A percentile compares a stretch with the other conserved stretches of the same genome.
Evolutionary conservation across 2,888 invertebrate genomes (phyloP).

Genomic region (Polia nebulosa): DNA sequence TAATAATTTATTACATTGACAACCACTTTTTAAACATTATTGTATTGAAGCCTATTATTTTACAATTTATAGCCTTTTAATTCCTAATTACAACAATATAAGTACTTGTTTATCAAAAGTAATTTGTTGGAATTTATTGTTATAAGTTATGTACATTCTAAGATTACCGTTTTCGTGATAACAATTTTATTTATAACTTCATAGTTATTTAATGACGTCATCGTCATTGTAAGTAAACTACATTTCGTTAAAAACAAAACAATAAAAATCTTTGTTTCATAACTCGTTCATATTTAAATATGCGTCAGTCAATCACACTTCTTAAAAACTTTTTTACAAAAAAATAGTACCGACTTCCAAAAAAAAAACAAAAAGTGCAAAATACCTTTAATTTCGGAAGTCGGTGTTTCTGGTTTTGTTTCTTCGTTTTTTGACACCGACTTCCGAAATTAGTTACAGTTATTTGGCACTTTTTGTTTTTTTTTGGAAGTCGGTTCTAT

Average conservation of each 20-base stretch:
- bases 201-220: too few species aligned
- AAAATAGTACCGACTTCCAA: too few species aligned
- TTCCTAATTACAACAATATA: neutral
- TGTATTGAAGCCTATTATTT: too few species aligned
- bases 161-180: slow-evolving; percentile 35
- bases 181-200: slow-evolving; percentile 36
- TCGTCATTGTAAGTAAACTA: too few species aligned
- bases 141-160: slow-evolving; percentile 2
- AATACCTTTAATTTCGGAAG: too few species aligned
- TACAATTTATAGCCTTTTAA: slow-evolving; percentile 3
- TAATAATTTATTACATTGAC: slow-evolving; percentile 32
- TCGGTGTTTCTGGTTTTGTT: too few species aligned
- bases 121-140: slow-evolving; percentile 42
- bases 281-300: neutral
- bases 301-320: slow-evolving; percentile 1
- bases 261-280: slow-evolving; percentile 12
- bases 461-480: too few species aligned
- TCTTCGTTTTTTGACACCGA: too few species aligned
- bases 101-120: slow-evolving; percentile 25
- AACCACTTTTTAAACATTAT: neutral
- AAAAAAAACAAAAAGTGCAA: too few species aligned
- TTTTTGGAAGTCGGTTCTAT: too few species aligned
- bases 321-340: too few species aligned
- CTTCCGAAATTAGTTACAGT: too few species aligned
- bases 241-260: slow-evolving; percentile 23